Evolutionary conservation across 2,113 vertebrate genomes (phyloP), one percentile per base, ranked within the genome.

Genomic region (Hassar affinis): DNA sequence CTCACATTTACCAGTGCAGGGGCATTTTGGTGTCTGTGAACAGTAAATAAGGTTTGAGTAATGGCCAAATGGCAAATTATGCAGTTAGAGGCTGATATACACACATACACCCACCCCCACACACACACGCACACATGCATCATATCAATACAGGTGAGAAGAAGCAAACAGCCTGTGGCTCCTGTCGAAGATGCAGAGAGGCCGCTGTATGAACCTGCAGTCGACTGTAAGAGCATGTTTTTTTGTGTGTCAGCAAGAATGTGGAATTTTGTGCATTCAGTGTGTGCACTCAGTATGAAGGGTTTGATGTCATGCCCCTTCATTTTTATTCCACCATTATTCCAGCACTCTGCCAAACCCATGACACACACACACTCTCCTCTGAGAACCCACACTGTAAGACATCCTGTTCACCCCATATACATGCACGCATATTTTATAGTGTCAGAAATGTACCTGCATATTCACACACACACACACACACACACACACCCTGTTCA

Each of bases 101-200:
- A 68, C 64, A 84, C 51, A 72, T 59, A 69, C 35, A n/a, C n/a
- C n/a, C n/a, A n/a, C n/a, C n/a, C n/a, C n/a, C n/a, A n/a, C n/a
- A n/a, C n/a, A n/a, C n/a, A n/a, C n/a, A n/a, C n/a, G n/a, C n/a
- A 69, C 79, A 57, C 42, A 87, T 85, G 61, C 84, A 84, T 59
- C 84, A 83, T 54, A 85, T 86, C 84, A 78, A 76, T 78, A 77
- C 45, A 38, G 82, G 71, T 79, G 45, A 62, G 81, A 87, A 91
- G 87, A 87, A 91, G 87, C 85, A 93, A 92, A 92, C 87, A 91
- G 89, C 91, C 92, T 56, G 82, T 77, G 91, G 91, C 90, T 86
- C 79, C 89, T 89, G 89, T 91, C 87, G 86, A 88, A 85, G 86
- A 87, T 82, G 84, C 84, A 76, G 89, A 86, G 78, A 88, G 86